Conservation (phyloP, 2,113 vertebrate species). For the Antennarius striatus region DNA sequence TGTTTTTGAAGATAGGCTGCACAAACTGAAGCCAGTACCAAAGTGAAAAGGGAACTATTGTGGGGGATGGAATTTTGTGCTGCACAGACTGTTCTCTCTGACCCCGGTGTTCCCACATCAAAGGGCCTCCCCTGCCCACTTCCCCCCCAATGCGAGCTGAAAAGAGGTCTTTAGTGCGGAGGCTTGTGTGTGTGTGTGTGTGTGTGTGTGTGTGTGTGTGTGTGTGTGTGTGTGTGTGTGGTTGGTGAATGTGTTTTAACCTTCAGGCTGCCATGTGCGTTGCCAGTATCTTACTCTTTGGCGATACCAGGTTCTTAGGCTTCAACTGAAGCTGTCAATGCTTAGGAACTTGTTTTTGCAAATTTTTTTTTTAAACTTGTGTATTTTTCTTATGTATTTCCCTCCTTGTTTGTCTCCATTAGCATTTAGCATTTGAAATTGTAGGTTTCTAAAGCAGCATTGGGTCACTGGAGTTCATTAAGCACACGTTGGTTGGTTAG, state of each 20-base stretch:
- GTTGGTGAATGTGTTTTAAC: constrained; percentile 51
- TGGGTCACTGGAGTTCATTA: constrained; percentile 25
- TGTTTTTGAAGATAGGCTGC: constrained; percentile 67
- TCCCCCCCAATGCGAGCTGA: constrained; percentile 63
- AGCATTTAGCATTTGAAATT: not conserved
- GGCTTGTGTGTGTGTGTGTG: constrained; percentile 55
- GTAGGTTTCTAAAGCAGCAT: constrained; percentile 6
- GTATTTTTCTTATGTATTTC: constrained; percentile 15
- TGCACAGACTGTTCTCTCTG: constrained; percentile 77
- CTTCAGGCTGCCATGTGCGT: constrained; percentile 67
- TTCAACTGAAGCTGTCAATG: constrained; percentile 51
- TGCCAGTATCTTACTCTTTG: constrained; percentile 61
- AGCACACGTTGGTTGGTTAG: constrained; percentile 29
- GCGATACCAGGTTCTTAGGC: constrained; percentile 47
- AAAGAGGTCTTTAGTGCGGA: constrained; percentile 68
- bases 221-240: constrained; percentile 26
- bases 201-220: constrained; percentile 43
- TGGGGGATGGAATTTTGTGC: constrained; percentile 80
- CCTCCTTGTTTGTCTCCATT: not conserved
- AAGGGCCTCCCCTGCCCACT: constrained; percentile 76
- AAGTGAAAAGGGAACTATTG: constrained; percentile 74
- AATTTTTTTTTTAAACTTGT: constrained; percentile 8
- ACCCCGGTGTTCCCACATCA: constrained; percentile 80
- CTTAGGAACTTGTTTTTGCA: constrained; percentile 40
- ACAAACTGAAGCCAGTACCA: constrained; percentile 65